Evolutionary conservation across 1,140 invertebrate species (phyloP), one percentile per base, ranked within the genome.

Genomic region (Chelonus insularis): DNA sequence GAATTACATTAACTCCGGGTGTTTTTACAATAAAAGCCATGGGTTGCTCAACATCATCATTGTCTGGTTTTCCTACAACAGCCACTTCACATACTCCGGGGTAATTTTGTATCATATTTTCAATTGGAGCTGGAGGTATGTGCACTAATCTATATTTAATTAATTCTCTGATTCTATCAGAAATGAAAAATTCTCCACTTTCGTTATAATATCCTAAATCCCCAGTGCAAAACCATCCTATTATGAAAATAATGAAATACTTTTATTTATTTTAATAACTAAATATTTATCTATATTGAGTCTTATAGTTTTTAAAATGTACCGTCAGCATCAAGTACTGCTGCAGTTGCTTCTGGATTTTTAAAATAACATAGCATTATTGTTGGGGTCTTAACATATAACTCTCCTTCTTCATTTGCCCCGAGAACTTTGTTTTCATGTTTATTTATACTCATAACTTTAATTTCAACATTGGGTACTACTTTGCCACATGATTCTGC

Each of bases 51-150:
- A 86, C 85, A 65, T 77, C 76, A 14, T 79, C 70, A 18, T 81
- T 68, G 58, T 89, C 80, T 0, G 87, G 84, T 34, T 90, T 77
- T 0, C 89, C 88, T 21, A 91, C 81, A 0, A 93, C 90, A 0
- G 85, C 89, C 1, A 80, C 87, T 60, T 91, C 88, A 29, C 78
- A 70, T 1, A 94, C 83, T 0, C 73, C 83, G 0, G 86, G 84
- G 74, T 91, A 88, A 4, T 18, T 14, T 1, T 86, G 68, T 5
- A 93, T 79, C 6, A 91, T 68, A 34, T 79, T 81, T 74, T 94
- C 91, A 9, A 94, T 83, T 65, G 73, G 69, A 3, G 52, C 47
- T 2, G 74, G 72, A 0, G 74, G 62, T 9, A 78, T 60, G 2
- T 70, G 68, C 25, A 66, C 51, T 21, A 65, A 67, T 47, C 65